Percentiles rank a stretch among this genome's conserved stretches.
Evolutionary conservation across 1,140 invertebrate genomes (phyloP).

Genomic region (Hydropsyche tenuis): DNA sequence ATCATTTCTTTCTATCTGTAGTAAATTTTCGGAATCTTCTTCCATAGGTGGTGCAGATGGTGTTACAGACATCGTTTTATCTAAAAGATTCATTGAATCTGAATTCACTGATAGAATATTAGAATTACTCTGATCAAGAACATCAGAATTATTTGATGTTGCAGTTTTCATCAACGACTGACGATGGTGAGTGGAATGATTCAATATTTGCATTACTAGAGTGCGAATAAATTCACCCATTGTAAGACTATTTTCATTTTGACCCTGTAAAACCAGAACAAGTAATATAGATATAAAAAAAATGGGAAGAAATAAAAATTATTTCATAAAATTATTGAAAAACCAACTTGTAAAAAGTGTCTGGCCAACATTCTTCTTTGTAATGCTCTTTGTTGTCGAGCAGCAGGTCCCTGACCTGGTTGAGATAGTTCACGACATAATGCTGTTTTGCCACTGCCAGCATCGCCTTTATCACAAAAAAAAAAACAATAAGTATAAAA

Average conservation of each 20-base stretch:
- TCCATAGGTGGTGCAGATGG: conserved; percentile 48
- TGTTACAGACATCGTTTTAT: background rate
- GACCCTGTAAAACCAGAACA: conserved; percentile 48
- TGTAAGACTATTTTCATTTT: conserved; percentile 68
- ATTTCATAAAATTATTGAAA: no score
- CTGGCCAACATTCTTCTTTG: conserved; percentile 80
- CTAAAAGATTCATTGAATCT: background rate
- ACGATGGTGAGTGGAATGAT: conserved; percentile 62
- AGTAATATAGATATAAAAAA: background rate
- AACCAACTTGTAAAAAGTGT: conserved; percentile 78
- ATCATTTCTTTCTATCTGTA: conserved; percentile 9
- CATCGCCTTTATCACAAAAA: conserved; percentile 65
- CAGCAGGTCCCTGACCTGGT: conserved; percentile 71
- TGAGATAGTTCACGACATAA: conserved; percentile 84
- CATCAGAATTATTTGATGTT: conserved; percentile 16
- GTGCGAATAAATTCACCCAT: conserved; percentile 83
- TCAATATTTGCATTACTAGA: conserved; percentile 80
- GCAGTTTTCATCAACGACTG: conserved; percentile 24
- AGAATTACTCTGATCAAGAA: background rate
- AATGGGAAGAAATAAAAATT: background rate
- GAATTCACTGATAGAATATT: background rate
- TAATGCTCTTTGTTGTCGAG: conserved; percentile 72
- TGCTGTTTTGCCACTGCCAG: conserved; percentile 87
- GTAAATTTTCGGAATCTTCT: background rate
- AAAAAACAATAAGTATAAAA: background rate